A percentile compares a stretch with the other conserved stretches of the same genome.
These are phyloP conservation scores for Polydrusus tereticollis DNA, from an alignment of 2,888 invertebrate species.

Conservation along the genomic window DNA sequence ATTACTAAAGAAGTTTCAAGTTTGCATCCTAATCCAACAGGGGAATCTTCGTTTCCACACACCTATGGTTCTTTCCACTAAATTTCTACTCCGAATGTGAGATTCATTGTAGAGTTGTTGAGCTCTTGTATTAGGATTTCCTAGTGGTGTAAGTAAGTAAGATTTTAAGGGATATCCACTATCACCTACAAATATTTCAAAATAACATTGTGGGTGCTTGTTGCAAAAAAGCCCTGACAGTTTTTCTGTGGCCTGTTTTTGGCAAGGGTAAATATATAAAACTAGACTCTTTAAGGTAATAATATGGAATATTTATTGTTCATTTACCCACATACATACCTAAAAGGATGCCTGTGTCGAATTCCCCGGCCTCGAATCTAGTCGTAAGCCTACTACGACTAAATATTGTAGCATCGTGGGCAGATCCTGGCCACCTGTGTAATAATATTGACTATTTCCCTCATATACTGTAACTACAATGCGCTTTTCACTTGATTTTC, in stretches of 20 bases:
- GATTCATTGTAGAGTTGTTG: constrained; percentile 43
- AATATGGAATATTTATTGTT: neutral
- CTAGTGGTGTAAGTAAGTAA: constrained; percentile 37
- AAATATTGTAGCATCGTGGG: constrained; percentile 32
- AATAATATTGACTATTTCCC: neutral
- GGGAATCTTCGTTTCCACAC: constrained; percentile 51
- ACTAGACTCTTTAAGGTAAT: neutral
- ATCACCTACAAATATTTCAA: constrained; percentile 49
- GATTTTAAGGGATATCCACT: constrained; percentile 53
- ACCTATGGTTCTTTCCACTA: constrained; percentile 46
- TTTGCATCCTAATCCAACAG: constrained; percentile 43
- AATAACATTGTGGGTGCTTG: too few relatives aligned
- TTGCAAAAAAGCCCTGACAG: too few relatives aligned
- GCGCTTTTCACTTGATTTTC: too few relatives aligned
- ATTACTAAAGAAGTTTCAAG: constrained; percentile 26
- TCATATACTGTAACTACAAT: too few relatives aligned
- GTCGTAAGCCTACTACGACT: constrained; percentile 17
- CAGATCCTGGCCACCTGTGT: neutral
- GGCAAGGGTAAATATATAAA: too few relatives aligned
- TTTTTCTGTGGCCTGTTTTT: too few relatives aligned
- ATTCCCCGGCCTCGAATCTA: constrained; percentile 37
- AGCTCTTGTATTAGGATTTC: constrained; percentile 29
- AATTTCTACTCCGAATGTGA: constrained; percentile 36
- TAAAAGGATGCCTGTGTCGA: constrained; percentile 20
- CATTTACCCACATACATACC: constrained; percentile 30